Evolutionary conservation across 2,797 vertebrate genomes (phyloP).

Genomic region (Lepidocolaptes lacrymiger): DNA sequence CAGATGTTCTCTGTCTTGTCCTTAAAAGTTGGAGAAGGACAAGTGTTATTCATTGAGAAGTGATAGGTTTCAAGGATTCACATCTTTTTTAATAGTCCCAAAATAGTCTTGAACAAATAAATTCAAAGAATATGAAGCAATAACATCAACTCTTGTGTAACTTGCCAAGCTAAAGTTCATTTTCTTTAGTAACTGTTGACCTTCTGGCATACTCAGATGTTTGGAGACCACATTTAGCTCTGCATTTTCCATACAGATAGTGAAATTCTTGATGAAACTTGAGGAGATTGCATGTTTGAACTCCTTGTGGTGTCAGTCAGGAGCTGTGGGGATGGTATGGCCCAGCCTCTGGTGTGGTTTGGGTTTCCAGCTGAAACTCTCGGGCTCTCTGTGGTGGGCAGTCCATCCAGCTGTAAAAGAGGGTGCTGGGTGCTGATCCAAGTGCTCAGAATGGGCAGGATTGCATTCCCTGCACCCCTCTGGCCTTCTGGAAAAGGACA

Average conservation of each 20-base stretch:
- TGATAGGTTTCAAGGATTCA: background rate
- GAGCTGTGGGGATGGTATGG: background rate
- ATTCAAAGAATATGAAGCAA: background rate
- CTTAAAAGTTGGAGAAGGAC: background rate
- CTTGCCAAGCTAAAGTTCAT: background rate
- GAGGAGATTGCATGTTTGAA: background rate
- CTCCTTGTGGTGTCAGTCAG: background rate
- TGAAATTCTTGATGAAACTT: background rate
- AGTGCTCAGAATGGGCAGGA: background rate
- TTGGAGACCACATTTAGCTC: background rate
- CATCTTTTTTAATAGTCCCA: background rate
- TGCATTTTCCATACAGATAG: background rate
- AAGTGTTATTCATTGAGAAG: background rate
- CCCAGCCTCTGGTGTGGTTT: background rate
- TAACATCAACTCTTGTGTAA: background rate
- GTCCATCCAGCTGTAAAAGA: background rate
- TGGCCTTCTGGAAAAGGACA: background rate
- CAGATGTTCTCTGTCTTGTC: background rate
- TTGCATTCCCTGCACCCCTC: accelerated
- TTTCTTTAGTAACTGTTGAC: background rate
- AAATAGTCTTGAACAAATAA: background rate
- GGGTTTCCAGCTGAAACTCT: background rate
- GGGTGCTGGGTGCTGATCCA: background rate
- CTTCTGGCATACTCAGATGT: background rate
- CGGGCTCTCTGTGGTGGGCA: background rate